Evolutionary conservation across 2,888 invertebrate genomes (phyloP).

Genomic region (Drosophila vallismaia): DNA sequence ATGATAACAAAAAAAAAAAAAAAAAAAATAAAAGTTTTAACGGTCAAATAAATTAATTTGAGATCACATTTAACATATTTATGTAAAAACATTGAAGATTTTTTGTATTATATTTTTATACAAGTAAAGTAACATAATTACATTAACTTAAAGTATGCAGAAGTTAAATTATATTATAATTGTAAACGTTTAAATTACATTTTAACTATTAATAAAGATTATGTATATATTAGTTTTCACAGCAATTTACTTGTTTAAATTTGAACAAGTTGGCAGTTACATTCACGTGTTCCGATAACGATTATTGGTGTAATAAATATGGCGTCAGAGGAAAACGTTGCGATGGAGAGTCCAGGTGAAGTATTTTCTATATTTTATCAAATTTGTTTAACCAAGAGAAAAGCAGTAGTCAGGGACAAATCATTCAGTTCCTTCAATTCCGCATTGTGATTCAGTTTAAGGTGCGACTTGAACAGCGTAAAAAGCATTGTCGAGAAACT

Average conservation of each 20-base stretch:
- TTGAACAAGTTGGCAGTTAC: background rate
- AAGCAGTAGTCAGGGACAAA: slow-evolving; percentile 13
- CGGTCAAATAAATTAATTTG: no score
- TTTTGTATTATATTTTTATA: no score
- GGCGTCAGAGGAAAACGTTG: slow-evolving; percentile 84
- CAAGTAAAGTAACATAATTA: no score
- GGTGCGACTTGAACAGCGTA: background rate
- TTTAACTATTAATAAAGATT: background rate
- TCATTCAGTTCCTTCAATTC: background rate
- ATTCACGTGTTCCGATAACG: background rate
- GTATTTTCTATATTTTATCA: slow-evolving; percentile 9
- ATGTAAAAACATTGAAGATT: no score
- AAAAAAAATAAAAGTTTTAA: no score
- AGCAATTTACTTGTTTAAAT: no score
- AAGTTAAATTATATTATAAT: no score
- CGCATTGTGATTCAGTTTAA: background rate
- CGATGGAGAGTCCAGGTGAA: slow-evolving; percentile 81
- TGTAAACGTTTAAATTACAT: no score
- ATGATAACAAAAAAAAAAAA: no score
- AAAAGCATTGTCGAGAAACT: slow-evolving; percentile 28
- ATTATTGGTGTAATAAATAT: slow-evolving; percentile 71
- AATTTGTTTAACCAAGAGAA: background rate
- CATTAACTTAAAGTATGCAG: no score
- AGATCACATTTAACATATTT: no score
- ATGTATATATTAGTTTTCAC: no score